Evolutionary conservation across 2,113 vertebrate genomes (phyloP).

Genomic region (Pipra filicauda): DNA sequence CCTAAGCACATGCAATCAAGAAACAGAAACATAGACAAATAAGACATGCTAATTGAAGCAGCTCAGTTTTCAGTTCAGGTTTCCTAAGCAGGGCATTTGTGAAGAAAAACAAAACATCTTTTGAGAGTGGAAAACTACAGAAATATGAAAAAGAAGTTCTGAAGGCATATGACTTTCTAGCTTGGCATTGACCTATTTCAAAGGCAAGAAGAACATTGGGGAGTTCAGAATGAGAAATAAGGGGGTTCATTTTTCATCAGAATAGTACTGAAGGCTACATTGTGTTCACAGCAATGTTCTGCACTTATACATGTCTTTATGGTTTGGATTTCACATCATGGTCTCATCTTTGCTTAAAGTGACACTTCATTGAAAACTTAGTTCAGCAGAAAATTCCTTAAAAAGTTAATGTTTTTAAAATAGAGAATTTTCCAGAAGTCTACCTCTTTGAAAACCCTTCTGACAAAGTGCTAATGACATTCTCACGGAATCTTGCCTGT

Average conservation of each 20-base stretch:
- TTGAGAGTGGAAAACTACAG: background rate
- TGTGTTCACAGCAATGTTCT: background rate
- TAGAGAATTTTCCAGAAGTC: background rate
- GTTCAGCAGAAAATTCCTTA: background rate
- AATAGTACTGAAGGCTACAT: background rate
- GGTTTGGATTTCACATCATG: background rate
- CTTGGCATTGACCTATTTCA: background rate
- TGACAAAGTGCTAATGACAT: background rate
- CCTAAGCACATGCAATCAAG: constrained; percentile 23
- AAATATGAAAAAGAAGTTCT: background rate
- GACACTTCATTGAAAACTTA: background rate
- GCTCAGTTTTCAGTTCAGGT: constrained; percentile 1
- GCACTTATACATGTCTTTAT: background rate
- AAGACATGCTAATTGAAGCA: background rate
- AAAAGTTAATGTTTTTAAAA: background rate
- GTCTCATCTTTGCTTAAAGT: background rate
- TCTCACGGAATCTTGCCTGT: background rate
- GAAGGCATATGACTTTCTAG: background rate
- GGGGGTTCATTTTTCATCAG: background rate
- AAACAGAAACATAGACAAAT: background rate
- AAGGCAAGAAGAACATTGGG: background rate
- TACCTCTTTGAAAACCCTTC: background rate
- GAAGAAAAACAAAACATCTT: background rate
- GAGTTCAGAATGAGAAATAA: background rate
- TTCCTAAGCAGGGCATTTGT: background rate